phyloP scores from a whole-genome alignment of 2,888 invertebrate genomes.

The Stenichneumon culpator region DNA sequence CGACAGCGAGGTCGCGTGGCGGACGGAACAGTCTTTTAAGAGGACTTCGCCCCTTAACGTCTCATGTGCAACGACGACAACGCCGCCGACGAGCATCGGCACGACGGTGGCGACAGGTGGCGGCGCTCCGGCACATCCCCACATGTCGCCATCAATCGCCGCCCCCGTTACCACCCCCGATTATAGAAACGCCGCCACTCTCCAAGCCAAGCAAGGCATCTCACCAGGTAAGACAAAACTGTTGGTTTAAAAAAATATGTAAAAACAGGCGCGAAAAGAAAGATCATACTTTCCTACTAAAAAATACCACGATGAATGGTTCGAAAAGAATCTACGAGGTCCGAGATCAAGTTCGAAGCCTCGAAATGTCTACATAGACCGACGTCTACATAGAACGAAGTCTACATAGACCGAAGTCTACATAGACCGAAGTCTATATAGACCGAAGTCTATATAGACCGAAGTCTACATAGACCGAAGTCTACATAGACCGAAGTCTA shows the following conservation, averaged over 20 bases:
- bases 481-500: too few species aligned
- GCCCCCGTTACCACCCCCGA: conserved; percentile 81
- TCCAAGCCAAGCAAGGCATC: conserved; percentile 81
- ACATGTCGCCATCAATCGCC: conserved; percentile 82
- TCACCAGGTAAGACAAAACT: conserved; percentile 80
- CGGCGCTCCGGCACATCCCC: conserved; percentile 77
- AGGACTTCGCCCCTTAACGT: conserved; percentile 78
- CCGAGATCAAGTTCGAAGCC: conserved; percentile 15
- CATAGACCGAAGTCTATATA: too few species aligned
- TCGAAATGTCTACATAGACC: conserved; percentile 14
- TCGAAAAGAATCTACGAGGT: conserved; percentile 1
- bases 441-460: too few species aligned
- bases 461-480: too few species aligned
- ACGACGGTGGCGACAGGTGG: conserved; percentile 72
- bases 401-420: too few species aligned
- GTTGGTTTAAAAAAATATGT: not conserved
- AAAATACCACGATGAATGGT: not conserved
- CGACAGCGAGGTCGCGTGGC: conserved; percentile 83
- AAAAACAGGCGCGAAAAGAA: not conserved
- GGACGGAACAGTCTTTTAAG: conserved; percentile 81
- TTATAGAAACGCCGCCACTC: conserved; percentile 80
- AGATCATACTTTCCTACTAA: not conserved
- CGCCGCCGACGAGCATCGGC: conserved; percentile 79
- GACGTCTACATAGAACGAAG: too few species aligned
- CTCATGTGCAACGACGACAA: conserved; percentile 71